Evolutionary conservation across 2,113 vertebrate genomes (phyloP).

Genomic region (Brachypteracias leptosomus): DNA sequence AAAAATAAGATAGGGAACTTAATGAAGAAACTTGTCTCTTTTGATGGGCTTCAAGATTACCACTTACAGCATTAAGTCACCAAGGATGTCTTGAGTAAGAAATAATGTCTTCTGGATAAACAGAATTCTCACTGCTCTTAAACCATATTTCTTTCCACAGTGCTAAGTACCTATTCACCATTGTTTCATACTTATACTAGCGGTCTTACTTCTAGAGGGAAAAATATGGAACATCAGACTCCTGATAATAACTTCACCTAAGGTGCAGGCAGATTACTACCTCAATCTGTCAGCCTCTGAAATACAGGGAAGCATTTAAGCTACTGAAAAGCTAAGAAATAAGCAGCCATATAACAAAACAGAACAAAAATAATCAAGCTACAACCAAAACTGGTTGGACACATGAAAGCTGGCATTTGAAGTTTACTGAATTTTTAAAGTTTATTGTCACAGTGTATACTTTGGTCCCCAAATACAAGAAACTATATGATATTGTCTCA

Average conservation of each 20-base stretch:
- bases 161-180: not conserved
- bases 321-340: not conserved
- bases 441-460: not conserved
- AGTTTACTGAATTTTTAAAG: not conserved
- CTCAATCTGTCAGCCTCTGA: not conserved
- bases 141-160: not conserved
- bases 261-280: not conserved
- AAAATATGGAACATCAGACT: not conserved
- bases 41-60: not conserved
- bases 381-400: not conserved
- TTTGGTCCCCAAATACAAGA: not conserved
- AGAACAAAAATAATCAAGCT: not conserved
- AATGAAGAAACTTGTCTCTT: not conserved
- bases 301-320: not conserved
- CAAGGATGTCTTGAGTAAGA: not conserved
- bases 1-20: not conserved
- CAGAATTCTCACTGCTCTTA: not conserved
- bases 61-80: not conserved
- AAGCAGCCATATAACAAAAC: not conserved
- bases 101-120: not conserved
- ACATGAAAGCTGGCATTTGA: not conserved
- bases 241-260: not conserved
- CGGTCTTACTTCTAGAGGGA: not conserved
- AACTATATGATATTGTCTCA: not conserved
- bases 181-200: not conserved